Conservation (phyloP, 2,797 vertebrate genomes). For the Rachycentron canadum region DNA sequence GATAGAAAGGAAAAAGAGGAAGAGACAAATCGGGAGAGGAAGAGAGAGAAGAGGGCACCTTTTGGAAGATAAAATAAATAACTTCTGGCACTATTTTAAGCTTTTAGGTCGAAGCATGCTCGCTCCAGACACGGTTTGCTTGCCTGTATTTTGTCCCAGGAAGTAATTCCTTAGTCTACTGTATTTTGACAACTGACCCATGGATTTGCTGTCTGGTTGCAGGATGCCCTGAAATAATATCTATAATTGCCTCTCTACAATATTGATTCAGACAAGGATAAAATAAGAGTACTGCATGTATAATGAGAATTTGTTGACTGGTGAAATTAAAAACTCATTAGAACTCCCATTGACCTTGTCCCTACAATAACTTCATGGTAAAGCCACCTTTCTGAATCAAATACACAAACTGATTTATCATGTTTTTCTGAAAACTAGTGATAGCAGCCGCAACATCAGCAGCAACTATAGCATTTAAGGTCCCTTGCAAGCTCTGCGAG, state of each 20-base stretch:
- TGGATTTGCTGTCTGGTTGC: slow-evolving; percentile 81
- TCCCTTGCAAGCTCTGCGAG: slow-evolving; percentile 42
- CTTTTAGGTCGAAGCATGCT: slow-evolving; percentile 49
- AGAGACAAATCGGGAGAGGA: slow-evolving; percentile 53
- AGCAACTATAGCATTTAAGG: slow-evolving; percentile 4
- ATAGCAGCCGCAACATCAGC: not conserved
- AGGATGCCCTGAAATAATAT: slow-evolving; percentile 83
- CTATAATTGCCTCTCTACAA: slow-evolving; percentile 79
- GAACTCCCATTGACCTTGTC: slow-evolving; percentile 80
- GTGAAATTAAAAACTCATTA: slow-evolving; percentile 85
- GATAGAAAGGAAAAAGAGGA: slow-evolving; percentile 65
- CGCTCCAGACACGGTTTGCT: slow-evolving; percentile 40
- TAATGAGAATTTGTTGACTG: slow-evolving; percentile 79
- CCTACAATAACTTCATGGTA: slow-evolving; percentile 65
- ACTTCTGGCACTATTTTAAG: slow-evolving; percentile 61
- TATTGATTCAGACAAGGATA: slow-evolving; percentile 82
- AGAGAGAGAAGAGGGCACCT: slow-evolving; percentile 57
- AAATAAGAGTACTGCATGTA: slow-evolving; percentile 76
- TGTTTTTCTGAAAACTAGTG: not conserved
- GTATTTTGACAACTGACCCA: slow-evolving; percentile 72
- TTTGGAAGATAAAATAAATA: slow-evolving; percentile 70
- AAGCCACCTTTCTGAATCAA: slow-evolving; percentile 55
- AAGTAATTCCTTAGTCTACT: slow-evolving; percentile 70
- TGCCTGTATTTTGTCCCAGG: slow-evolving; percentile 57
- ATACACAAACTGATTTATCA: slow-evolving; percentile 65